phyloP scores from a whole-genome alignment of 2,888 invertebrate species.

The Lissonota sp. region DNA sequence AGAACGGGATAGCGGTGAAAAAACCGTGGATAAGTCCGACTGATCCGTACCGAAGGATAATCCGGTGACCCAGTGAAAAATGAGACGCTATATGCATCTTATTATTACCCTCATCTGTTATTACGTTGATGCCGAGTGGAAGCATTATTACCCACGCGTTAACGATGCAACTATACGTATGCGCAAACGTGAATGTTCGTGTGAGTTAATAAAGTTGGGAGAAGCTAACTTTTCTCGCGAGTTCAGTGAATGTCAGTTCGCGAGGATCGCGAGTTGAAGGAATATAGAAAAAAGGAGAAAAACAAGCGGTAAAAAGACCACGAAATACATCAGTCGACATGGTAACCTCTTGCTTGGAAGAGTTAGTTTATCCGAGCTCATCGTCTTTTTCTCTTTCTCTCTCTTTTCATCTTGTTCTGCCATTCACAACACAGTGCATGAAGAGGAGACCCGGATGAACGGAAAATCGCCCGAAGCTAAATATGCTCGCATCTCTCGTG shows the following conservation, averaged over 20 bases:
- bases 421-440: neutral
- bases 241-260: conserved; percentile 60
- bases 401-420: neutral
- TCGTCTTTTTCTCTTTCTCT: no score
- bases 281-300: neutral
- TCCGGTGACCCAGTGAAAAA: conserved; percentile 44
- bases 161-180: conserved; percentile 30
- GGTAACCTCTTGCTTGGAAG: conserved; percentile 26
- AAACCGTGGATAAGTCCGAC: neutral
- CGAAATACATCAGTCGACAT: conserved; percentile 20
- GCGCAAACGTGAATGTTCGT: neutral
- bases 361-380: conserved; percentile 24
- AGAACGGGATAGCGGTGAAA: neutral
- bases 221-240: conserved; percentile 22
- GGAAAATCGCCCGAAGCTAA: conserved; percentile 51
- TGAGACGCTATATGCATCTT: conserved; percentile 23
- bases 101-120: conserved; percentile 34
- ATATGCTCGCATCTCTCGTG: conserved; percentile 27
- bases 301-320: neutral
- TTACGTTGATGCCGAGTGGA: conserved; percentile 26
- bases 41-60: conserved; percentile 3
- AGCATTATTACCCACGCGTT: conserved; percentile 40
- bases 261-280: conserved; percentile 46
- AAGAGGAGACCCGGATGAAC: conserved; percentile 11
- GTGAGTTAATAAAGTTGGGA: neutral